These are phyloP conservation scores for Drosophila nasuta DNA, from an alignment of 1,140 invertebrate species.

Conservation along the genomic window DNA sequence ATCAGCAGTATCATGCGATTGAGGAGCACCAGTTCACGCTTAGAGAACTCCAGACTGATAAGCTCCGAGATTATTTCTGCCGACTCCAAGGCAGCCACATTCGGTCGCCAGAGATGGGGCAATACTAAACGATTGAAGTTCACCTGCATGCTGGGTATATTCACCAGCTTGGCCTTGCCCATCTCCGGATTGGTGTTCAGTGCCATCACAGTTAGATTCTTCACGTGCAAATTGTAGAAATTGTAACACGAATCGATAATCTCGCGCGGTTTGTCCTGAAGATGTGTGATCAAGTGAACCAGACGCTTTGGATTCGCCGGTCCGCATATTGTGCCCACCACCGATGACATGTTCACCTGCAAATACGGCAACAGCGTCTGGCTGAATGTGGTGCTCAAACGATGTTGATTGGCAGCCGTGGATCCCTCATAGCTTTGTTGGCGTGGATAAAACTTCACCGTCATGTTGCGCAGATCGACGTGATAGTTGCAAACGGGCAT, in stretches of 20 bases:
- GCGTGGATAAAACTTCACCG: conserved; percentile 86
- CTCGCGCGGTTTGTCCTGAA: conserved; percentile 85
- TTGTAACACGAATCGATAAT: conserved; percentile 85
- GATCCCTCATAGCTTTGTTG: conserved; percentile 47
- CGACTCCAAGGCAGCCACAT: conserved; percentile 59
- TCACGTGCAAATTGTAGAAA: conserved; percentile 56
- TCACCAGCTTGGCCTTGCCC: conserved; percentile 52
- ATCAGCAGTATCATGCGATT: conserved; percentile 37
- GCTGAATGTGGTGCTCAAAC: conserved; percentile 49
- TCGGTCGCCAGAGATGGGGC: conserved; percentile 65
- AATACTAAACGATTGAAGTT: conserved; percentile 51
- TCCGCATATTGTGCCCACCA: conserved; percentile 77
- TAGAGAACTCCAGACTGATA: conserved; percentile 71
- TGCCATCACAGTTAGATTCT: conserved; percentile 57
- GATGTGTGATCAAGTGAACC: conserved; percentile 85
- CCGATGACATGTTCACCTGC: conserved; percentile 56
- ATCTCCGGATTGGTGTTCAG: conserved; percentile 51
- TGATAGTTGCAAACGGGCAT: conserved; percentile 86
- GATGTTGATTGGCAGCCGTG: conserved; percentile 42
- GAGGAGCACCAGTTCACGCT: conserved; percentile 67
- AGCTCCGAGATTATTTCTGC: conserved; percentile 63
- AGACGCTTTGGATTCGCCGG: conserved; percentile 85
- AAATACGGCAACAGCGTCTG: conserved; percentile 67
- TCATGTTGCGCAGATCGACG: conserved; percentile 86
- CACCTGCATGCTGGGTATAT: conserved; percentile 67